Evolutionary conservation across 2,888 invertebrate species (phyloP).

Genomic region (Drosophila barbarae): DNA sequence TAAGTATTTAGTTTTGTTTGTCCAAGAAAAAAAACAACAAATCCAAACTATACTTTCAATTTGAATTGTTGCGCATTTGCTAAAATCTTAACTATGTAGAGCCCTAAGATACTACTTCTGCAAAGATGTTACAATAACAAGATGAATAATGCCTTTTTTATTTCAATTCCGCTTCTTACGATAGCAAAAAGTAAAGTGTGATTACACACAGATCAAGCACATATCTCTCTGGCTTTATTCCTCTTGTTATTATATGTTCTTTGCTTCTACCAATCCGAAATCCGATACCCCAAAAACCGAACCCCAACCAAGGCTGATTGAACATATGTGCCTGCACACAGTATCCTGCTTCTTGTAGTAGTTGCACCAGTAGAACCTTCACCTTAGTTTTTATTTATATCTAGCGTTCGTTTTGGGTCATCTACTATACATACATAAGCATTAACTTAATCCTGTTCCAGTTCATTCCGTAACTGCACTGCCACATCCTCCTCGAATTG

Average conservation of each 20-base stretch:
- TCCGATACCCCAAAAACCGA: slow-evolving; percentile 6
- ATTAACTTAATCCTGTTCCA: slow-evolving; percentile 28
- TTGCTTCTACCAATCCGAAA: slow-evolving; percentile 16
- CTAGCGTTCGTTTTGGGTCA: slow-evolving; percentile 32
- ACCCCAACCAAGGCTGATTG: slow-evolving; percentile 32
- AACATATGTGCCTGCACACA: slow-evolving; percentile 36
- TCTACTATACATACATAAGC: slow-evolving; percentile 5
- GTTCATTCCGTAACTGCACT: slow-evolving; percentile 31
- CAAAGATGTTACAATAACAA: not conserved
- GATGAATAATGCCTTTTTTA: not conserved
- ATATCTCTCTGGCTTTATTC: not conserved
- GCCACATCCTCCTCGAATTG: slow-evolving; percentile 57
- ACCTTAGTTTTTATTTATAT: slow-evolving; percentile 5
- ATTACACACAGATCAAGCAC: not conserved
- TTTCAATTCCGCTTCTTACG: no score
- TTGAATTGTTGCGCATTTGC: slow-evolving; percentile 72
- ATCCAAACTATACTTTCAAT: slow-evolving; percentile 61
- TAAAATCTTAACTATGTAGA: slow-evolving; percentile 27
- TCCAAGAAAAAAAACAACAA: slow-evolving; percentile 26
- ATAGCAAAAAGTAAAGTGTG: no score
- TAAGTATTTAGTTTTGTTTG: slow-evolving; percentile 44
- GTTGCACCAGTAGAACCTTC: slow-evolving; percentile 20
- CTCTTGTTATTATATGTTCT: not conserved
- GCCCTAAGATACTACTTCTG: slow-evolving; percentile 25
- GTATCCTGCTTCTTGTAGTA: slow-evolving; percentile 37